Conservation (phyloP, 2,113 vertebrate genomes). For the Prunella fulvescens region DNA sequence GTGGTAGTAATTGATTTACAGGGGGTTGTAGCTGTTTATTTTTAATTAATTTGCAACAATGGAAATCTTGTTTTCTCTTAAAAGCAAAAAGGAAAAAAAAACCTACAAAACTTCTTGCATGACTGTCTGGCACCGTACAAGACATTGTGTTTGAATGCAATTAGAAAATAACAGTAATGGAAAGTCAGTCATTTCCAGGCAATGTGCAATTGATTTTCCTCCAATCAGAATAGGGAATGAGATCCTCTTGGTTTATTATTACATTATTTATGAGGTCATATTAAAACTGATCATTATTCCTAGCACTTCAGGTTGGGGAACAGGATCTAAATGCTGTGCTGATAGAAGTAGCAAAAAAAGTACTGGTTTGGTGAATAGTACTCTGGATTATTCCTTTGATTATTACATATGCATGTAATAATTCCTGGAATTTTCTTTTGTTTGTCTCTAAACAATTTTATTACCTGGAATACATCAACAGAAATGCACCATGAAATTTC, state of each 20-base stretch:
- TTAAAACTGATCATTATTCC: slow-evolving; percentile 75
- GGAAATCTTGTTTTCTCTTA: slow-evolving; percentile 60
- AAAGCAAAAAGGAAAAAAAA: slow-evolving; percentile 37
- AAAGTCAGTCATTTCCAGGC: slow-evolving; percentile 79
- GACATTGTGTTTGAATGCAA: slow-evolving; percentile 69
- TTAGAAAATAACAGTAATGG: slow-evolving; percentile 77
- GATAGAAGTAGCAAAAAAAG: slow-evolving; percentile 1
- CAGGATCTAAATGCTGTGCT: slow-evolving; percentile 29
- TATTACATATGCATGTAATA: slow-evolving; percentile 24
- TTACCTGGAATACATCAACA: background rate
- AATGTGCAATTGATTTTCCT: slow-evolving; percentile 78
- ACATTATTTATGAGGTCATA: slow-evolving; percentile 78
- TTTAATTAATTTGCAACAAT: slow-evolving; percentile 67
- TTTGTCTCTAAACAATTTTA: background rate
- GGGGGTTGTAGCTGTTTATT: slow-evolving; percentile 47
- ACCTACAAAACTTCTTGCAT: slow-evolving; percentile 24
- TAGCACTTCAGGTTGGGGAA: slow-evolving; percentile 66
- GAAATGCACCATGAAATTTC: background rate
- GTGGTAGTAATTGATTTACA: slow-evolving; percentile 53
- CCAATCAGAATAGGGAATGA: slow-evolving; percentile 79
- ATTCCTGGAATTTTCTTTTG: slow-evolving; percentile 22
- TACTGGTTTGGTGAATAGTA: slow-evolving; percentile 8
- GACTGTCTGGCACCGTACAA: slow-evolving; percentile 55
- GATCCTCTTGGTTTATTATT: slow-evolving; percentile 74
- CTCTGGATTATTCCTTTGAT: slow-evolving; percentile 29